These are phyloP conservation scores for Columba guinea DNA, from an alignment of 2,797 vertebrate genomes.

Conservation along the genomic window DNA sequence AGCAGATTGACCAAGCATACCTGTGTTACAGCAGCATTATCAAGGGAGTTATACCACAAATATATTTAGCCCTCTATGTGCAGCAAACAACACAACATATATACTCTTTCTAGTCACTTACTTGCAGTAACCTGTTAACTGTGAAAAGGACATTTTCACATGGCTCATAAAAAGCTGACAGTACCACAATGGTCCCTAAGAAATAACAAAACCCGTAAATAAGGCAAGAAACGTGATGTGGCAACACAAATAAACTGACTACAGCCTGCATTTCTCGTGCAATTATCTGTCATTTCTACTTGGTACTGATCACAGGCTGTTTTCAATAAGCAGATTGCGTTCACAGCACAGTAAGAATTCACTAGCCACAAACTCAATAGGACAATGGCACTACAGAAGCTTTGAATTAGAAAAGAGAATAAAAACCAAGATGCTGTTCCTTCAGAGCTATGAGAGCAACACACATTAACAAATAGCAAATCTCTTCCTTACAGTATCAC, in stretches of 20 bases:
- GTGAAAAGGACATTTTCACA: not conserved
- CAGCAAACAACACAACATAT: not conserved
- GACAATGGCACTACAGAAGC: not conserved
- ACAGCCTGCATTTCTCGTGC: not conserved
- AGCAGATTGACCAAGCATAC: not conserved
- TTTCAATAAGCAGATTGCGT: not conserved
- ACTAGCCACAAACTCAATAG: not conserved
- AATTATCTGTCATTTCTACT: not conserved
- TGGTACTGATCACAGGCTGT: not conserved
- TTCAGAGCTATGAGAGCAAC: not conserved
- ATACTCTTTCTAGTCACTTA: not conserved
- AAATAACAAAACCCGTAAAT: conserved; percentile 24
- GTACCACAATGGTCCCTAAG: not conserved
- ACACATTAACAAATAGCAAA: not conserved
- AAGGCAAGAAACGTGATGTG: not conserved
- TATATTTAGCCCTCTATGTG: not conserved
- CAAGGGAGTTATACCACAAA: not conserved
- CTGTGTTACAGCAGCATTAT: not conserved
- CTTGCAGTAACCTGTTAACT: conserved; percentile 6
- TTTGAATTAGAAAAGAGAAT: not conserved
- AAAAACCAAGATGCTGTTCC: not conserved
- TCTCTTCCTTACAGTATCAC: not conserved
- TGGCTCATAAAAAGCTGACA: not conserved
- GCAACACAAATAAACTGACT: not conserved
- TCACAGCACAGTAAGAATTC: not conserved